phyloP scores from a whole-genome alignment of 2,113 vertebrate genomes.

The Petrocephalus microphthalmus region DNA sequence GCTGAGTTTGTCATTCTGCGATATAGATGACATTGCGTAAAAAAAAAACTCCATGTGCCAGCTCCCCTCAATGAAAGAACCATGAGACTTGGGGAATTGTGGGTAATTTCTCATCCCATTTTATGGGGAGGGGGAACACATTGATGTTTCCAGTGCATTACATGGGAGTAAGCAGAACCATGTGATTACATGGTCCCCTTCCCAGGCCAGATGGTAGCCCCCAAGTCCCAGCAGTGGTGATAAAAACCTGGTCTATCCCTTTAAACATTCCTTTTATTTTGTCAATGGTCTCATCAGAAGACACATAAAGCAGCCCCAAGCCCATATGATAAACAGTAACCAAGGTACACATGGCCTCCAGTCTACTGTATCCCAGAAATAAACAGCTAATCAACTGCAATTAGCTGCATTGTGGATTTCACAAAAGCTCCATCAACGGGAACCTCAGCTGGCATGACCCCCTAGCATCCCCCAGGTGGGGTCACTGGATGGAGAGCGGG shows the following conservation, averaged over 20 bases:
- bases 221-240: neutral
- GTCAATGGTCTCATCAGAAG: neutral
- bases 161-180: neutral
- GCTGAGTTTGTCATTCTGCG: neutral
- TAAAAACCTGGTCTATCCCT: neutral
- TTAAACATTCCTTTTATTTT: neutral
- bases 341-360: neutral
- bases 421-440: too few relatives aligned
- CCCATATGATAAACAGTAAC: neutral
- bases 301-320: neutral
- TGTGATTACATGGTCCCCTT: neutral
- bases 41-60: neutral
- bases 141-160: neutral
- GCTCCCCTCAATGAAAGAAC: neutral
- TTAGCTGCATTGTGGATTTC: neutral
- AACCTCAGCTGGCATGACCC: neutral
- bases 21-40: neutral
- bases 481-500: neutral
- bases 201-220: neutral
- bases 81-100: neutral
- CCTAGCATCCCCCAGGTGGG: neutral
- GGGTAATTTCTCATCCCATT: neutral
- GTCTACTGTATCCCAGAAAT: neutral
- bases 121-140: neutral
- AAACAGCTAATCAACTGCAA: neutral